Evolutionary conservation across 2,888 invertebrate species (phyloP), one percentile per base, ranked within the genome.

Genomic region (Cerastis leucographa): DNA sequence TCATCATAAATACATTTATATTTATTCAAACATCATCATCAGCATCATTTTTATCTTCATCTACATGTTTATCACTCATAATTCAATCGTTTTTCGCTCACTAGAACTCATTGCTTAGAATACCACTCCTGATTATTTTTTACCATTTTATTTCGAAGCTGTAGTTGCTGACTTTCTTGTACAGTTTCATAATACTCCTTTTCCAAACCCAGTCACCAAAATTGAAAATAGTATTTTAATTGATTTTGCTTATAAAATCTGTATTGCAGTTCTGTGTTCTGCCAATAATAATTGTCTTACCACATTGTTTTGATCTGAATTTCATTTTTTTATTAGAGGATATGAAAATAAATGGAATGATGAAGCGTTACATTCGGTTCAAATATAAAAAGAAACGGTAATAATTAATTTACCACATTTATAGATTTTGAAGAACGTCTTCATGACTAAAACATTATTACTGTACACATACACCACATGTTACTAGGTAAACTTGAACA

Each of bases 1-100:
- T 65, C 35, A 44, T 40, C 65, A 65, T 64, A 35, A 59, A 54
- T 70, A 12, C 8, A 64, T 66, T 71, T 22, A 51, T 42, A 70
- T 46, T 40, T 25, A 56, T 49, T 51, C 2, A 40, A 12, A 44
- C 11, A 40, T n/a, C n/a, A 29, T 69, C n/a, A 74, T 25, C 1
- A 14, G 9, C 14, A 17, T 42, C 5, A 46, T 68, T 56, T 54
- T 5, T 8, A 3, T 40, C 3, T 40, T 68, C 17, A 40, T 44
- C 35, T 25, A 17, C 35, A 0, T 44, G n/a, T 59, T 2, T 19
- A 4, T 42, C 14, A 44, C 49, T n/a, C 2, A 25, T 9, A 3
- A 49, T 76, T 42, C 3, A 42, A 49, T 46, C 29, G 1, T 44
- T 17, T 46, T 73, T 56, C n/a, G 35, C 8, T 11, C 2, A 46